phyloP scores from a whole-genome alignment of 2,888 invertebrate species.

The Pardosa pseudoannulata region DNA sequence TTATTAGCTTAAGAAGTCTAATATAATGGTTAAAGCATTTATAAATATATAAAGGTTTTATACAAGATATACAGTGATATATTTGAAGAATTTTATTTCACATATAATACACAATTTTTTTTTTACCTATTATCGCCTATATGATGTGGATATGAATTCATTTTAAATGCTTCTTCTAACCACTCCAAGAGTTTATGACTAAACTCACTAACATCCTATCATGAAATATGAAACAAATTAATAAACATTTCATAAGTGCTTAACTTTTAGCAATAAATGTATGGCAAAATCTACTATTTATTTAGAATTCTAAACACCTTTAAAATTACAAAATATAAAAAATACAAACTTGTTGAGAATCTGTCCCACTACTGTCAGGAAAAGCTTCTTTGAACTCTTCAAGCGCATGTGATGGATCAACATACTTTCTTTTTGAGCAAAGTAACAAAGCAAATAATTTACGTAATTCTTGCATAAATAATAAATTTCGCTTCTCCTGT shows the following conservation, averaged over 20 bases:
- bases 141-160: conserved; percentile 60
- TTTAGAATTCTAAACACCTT: too few relatives aligned
- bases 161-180: conserved; percentile 79
- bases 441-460: conserved; percentile 79
- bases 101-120: neutral
- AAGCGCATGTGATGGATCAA: conserved; percentile 79
- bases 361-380: conserved; percentile 76
- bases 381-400: conserved; percentile 79
- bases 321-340: neutral
- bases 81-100: too few relatives aligned
- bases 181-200: conserved; percentile 79
- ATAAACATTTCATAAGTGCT: too few relatives aligned
- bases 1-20: neutral
- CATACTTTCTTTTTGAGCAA: conserved; percentile 78
- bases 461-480: conserved; percentile 78
- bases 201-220: conserved; percentile 79
- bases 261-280: too few relatives aligned
- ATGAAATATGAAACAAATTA: neutral
- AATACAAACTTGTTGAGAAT: conserved; percentile 77
- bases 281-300: too few relatives aligned
- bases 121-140: conserved; percentile 46
- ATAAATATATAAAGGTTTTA: too few relatives aligned
- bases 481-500: conserved; percentile 77
- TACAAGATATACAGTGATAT: too few relatives aligned
- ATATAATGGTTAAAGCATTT: too few relatives aligned